Base-by-base conservation (phyloP, 1,140 invertebrate species). In the Cotesia vestalis region DNA sequence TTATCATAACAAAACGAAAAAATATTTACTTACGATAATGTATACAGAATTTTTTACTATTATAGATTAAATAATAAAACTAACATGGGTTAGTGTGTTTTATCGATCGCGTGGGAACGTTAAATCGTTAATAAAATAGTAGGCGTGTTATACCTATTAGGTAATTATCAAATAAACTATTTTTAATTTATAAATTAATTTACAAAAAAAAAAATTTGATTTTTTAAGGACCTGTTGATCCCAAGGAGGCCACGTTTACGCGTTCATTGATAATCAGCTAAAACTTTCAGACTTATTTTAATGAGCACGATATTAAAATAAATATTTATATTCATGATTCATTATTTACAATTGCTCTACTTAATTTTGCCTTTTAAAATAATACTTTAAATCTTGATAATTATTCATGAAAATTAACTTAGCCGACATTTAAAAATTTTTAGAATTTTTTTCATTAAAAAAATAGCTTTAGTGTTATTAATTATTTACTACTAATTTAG, bases 141-240 rank as follows among this genome's bases (percentile, higher is more conserved):
- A 34, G 17, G 4, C 17, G 38, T 60, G 14, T 17, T n/a, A 27
- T 9, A 61, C 34, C 59, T 14, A 17, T 53, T n/a, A 35, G 55
- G 2, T 14, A 40, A 60, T 52, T 67, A 14, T 6, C 11, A 61
- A 27, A 27, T 27, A 2, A 27, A 27, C 27, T 27, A 27, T 27
- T 27, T 27, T 27, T 27, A 27, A 27, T 27, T 27, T 27, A 27
- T 2, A 27, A 35, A 67, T 51, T 6, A 34, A 9, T 27, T 55
- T 53, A 0, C 4, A n/a, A n/a, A 4, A 12, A 8, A 66, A 27
- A 27, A 20, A n/a, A 6, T 27, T 53, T 66, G 2, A 11, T 53
- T 20, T 6, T 66, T n/a, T 36, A 68, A 67, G 72, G 78, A 78
- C 77, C 75, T 76, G 77, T 80, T 80, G 78, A 78, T 78, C 77